Conservation (phyloP, 1,140 invertebrate species). For the Pissodes strobi region DNA sequence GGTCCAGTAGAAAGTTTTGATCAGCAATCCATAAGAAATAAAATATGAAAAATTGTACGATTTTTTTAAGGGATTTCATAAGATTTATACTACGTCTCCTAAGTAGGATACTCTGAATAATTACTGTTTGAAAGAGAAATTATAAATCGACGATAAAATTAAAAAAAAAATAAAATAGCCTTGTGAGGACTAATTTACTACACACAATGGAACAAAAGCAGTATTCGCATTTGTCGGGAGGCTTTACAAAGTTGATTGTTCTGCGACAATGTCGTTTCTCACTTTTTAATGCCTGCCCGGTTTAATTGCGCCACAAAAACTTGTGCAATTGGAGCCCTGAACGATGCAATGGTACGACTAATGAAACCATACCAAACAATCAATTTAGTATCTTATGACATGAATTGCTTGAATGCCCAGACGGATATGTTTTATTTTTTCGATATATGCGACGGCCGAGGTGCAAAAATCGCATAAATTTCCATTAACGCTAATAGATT, state of each 20-base stretch:
- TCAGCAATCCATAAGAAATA: no score
- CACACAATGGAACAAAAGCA: no score
- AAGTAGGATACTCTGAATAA: no score
- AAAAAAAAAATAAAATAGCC: no score
- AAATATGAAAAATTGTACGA: no score
- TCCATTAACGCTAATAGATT: no score
- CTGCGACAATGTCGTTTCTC: not conserved
- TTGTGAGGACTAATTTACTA: no score
- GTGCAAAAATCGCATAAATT: conserved; percentile 15
- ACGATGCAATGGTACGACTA: not conserved
- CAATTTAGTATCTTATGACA: conserved; percentile 9
- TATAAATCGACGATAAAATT: no score
- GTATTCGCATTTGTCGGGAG: not conserved
- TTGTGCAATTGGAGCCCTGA: conserved; percentile 5
- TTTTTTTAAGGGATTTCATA: no score
- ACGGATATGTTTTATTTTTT: conserved; percentile 1
- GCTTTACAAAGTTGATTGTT: not conserved
- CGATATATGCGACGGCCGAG: not conserved
- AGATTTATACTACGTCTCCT: no score
- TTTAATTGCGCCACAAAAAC: conserved; percentile 6
- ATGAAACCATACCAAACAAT: conserved; percentile 21
- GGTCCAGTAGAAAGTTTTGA: no score
- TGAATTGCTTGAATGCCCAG: conserved; percentile 11
- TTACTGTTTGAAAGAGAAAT: no score
- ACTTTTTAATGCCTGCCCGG: not conserved